Evolutionary conservation across 2,888 invertebrate species (phyloP).

Genomic region (Pammene fasciana): DNA sequence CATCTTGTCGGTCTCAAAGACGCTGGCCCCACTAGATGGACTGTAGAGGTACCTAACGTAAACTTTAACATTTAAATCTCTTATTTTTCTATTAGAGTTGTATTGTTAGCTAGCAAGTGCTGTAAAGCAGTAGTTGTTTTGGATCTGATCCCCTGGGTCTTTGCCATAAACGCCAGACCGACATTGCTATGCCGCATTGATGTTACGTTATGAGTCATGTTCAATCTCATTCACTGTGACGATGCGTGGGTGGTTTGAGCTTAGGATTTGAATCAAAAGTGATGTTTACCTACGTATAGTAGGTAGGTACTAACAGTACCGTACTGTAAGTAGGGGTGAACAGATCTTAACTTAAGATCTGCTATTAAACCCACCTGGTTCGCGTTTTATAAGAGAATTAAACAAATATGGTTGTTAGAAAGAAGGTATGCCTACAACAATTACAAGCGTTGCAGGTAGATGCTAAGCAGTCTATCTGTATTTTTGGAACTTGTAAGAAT

Average conservation of each 20-base stretch:
- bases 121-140: conserved; percentile 11
- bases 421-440: too few relatives aligned
- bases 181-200: conserved; percentile 12
- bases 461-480: neutral
- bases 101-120: neutral
- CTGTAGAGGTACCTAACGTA: too few relatives aligned
- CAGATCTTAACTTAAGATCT: too few relatives aligned
- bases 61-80: too few relatives aligned
- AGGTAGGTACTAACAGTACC: too few relatives aligned
- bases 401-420: too few relatives aligned
- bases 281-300: neutral
- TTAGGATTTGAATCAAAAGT: neutral
- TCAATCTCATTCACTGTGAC: conserved; percentile 18
- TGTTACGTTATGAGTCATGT: conserved; percentile 1
- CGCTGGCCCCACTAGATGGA: too few relatives aligned
- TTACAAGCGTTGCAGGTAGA: neutral
- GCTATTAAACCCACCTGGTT: too few relatives aligned
- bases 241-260: conserved; percentile 5
- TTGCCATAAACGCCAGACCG: conserved; percentile 22
- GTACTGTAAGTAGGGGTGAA: too few relatives aligned
- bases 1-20: too few relatives aligned
- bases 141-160: conserved; percentile 14
- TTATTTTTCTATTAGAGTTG: neutral
- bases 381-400: too few relatives aligned
- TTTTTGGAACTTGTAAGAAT: neutral